Evolutionary conservation across 1,140 invertebrate genomes (phyloP), one percentile per base, ranked within the genome.

Genomic region (Orchestia grillus): DNA sequence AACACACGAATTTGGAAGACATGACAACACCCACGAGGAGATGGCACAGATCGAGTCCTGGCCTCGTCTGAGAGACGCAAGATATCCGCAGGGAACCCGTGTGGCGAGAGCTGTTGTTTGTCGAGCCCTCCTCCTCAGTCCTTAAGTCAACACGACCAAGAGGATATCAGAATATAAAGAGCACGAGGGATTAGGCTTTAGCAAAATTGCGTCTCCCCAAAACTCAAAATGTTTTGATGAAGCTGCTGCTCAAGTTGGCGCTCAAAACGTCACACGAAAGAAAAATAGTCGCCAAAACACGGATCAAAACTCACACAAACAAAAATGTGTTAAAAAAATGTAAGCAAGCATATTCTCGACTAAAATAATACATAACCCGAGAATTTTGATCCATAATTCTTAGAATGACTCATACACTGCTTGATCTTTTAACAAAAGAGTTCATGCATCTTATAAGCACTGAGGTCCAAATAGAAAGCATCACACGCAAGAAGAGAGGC

Each of bases 171-270:
- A 94, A 94, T 94, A 91, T 43, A 45, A 47, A 40, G 43, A 47
- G 43, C 43, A n/a, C 43, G 43, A 44, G 44, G 92, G 92, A 94
- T 94, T 94, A 94, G 44, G 92, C 92, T 94, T 94, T 47, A 44
- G 92, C 92, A 45, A 94, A 94, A 94, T 94, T 94, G 92, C 92
- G 92, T 45, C 92, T 94, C 44, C 43, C 8, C 28, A 94, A 94
- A 94, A 91, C 41, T 6, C 88, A 91, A 94, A 94, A 44, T 94
- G 44, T 94, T 94, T 94, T 94, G 92, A 94, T 45, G 44, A 94
- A 45, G 92, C 92, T 90, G 62, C 62, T 77, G 62, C 62, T 77
- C 1, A 77, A 77, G 11, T 77, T 28, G 62, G 62, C 62, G 28
- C 62, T 15, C 62, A 23, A 77, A 28, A 77, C 11, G 62, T 28